Percentiles rank a stretch among this genome's conserved stretches.
phyloP scores from a whole-genome alignment of 2,113 vertebrate species.

The Syrrhaptes paradoxus region DNA sequence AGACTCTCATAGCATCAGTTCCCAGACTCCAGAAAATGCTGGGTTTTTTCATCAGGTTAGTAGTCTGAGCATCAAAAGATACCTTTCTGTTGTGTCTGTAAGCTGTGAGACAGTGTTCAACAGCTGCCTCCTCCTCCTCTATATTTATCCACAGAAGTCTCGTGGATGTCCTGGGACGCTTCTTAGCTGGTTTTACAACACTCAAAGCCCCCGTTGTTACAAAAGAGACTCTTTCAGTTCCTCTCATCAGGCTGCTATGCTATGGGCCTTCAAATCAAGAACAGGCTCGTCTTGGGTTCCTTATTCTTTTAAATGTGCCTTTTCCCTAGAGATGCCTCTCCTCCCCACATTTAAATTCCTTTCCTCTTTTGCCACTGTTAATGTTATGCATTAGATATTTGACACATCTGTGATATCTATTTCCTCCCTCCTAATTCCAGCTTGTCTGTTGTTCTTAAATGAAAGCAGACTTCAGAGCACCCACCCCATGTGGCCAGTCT shows the following conservation, averaged over 20 bases:
- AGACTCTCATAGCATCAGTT: not conserved
- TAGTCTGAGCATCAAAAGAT: not conserved
- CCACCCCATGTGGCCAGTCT: not conserved
- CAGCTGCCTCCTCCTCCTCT: not conserved
- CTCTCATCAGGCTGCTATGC: not conserved
- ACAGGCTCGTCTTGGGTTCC: not conserved
- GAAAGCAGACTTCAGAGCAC: not conserved
- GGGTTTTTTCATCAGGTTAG: not conserved
- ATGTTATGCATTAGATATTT: not conserved
- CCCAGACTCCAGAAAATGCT: not conserved
- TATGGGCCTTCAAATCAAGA: conserved; percentile 2
- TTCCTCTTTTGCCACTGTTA: conserved; percentile 32
- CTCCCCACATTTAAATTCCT: not conserved
- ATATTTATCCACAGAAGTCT: conserved; percentile 17
- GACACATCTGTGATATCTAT: not conserved
- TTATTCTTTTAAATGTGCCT: not conserved
- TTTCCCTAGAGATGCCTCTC: not conserved
- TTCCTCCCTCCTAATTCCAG: not conserved
- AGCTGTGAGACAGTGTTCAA: not conserved
- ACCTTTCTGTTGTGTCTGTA: not conserved
- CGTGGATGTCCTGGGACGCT: not conserved
- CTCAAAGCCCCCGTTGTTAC: not conserved
- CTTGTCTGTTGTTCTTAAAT: not conserved
- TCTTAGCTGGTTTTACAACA: conserved; percentile 24
- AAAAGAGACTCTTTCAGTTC: conserved; percentile 49